Percentiles rank a stretch among this genome's conserved stretches.
These are phyloP conservation scores for Stegodyphus mimosarum DNA, from an alignment of 1,140 invertebrate genomes.

Conservation along the genomic window DNA sequence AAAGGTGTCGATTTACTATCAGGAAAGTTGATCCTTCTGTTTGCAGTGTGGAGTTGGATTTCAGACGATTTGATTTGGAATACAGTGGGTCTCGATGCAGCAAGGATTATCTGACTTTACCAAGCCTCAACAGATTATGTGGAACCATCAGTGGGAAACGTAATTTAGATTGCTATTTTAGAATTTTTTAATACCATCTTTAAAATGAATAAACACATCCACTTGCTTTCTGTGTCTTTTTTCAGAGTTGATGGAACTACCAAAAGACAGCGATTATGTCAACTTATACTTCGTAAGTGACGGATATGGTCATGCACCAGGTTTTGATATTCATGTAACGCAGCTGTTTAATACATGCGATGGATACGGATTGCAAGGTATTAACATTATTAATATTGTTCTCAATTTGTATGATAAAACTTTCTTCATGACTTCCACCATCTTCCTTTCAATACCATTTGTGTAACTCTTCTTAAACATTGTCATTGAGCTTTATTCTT, in stretches of 20 bases:
- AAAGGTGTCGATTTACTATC: conserved; percentile 56
- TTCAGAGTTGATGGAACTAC: conserved; percentile 37
- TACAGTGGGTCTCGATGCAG: conserved; percentile 47
- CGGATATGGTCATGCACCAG: conserved; percentile 31
- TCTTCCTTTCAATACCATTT: no score
- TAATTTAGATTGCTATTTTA: not conserved
- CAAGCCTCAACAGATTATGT: conserved; percentile 61
- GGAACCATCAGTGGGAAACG: conserved; percentile 53
- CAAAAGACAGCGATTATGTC: conserved; percentile 46
- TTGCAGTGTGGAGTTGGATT: conserved; percentile 62
- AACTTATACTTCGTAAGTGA: conserved; percentile 62
- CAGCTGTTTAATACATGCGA: conserved; percentile 60
- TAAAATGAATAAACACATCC: no score
- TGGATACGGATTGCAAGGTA: conserved; percentile 23
- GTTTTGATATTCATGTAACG: conserved; percentile 62
- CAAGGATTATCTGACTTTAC: conserved; percentile 63
- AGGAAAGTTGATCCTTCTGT: conserved; percentile 60
- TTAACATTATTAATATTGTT: not conserved
- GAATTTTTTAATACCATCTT: no score
- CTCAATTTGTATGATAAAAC: no score
- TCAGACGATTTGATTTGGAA: conserved; percentile 63
- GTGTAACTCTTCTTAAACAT: no score
- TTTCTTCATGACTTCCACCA: no score
- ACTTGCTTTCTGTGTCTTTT: not conserved
- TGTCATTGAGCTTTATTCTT: no score